Evolutionary conservation across 2,113 vertebrate genomes (phyloP), one percentile per base, ranked within the genome.

Genomic region (Odobenus rosmarus): DNA sequence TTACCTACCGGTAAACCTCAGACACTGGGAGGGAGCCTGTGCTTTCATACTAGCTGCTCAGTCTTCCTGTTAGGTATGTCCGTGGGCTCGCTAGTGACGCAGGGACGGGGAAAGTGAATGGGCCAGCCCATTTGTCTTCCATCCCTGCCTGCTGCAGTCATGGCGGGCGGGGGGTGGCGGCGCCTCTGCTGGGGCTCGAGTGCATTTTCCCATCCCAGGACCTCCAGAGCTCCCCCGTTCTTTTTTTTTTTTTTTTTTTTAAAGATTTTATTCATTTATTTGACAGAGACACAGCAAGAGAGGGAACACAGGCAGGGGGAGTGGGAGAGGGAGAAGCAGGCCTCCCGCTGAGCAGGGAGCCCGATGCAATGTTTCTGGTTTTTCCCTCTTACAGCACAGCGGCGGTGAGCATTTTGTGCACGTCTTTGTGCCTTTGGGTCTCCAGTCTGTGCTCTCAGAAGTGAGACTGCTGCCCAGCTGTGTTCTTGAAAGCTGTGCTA

Each of bases 161-260:
- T 55, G 46, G 53, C 15, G 21, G 28, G n/a, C 13, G 3, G 3
- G 0, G 0, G 59, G 55, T 9, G 24, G 61, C n/a, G 13, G 42
- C 0, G 1, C 6, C 53, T 36, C 46, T 15, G 23, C 14, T 7
- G 4, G 31, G 81, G 39, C 80, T n/a, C 0, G 0, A 23, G 79
- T 23, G 19, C 2, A 1, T 39, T 33, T 46, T 55, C 49, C 77
- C n/a, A 0, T 28, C 31, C 2, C 31, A 3, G 9, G 64, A 53
- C 9, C 21, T 18, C 51, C 51, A 28, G 36, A 28, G 28, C 4
- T 3, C 80, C 74, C 46, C 46, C 46, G 7, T 46, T 46, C 46
- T 46, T 46, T 46, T 46, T 46, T 46, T 46, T 46, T 46, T n/a
- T n/a, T n/a, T 46, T 46, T 46, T 46, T 46, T 46, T 46, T 46